Evolutionary conservation across 1,140 invertebrate genomes (phyloP), one percentile per base, ranked within the genome.

Genomic region (Acromyrmex echinatior): DNA sequence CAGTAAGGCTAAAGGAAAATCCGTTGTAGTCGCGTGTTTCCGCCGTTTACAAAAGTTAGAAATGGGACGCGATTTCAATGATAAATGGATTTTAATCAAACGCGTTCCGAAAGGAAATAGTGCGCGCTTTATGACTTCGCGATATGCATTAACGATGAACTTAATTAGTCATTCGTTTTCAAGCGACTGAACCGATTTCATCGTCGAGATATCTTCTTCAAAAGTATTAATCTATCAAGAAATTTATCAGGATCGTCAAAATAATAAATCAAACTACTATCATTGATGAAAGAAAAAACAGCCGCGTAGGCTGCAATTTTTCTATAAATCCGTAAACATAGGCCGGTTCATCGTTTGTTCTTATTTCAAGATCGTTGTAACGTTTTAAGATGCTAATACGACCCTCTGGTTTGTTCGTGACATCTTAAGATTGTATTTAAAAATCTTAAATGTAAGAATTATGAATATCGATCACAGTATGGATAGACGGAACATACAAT

Each of bases 81-180:
- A 90, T 88, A 88, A 91, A 91, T 91, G 89, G 71, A 62, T 90
- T 90, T 90, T 88, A 91, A 91, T 91, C 86, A 91, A 90, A 90
- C 90, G 90, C 74, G 77, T 88, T 88, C 86, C 80, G 70, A 14
- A 51, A 21, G 45, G 28, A 45, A 45, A 58, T 56, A 81, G 60
- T 18, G 12, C 51, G 51, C 51, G 45, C 56, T 28, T 63, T 76
- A 60, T 74, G 73, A 58, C 18, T 31, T 66, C 56, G 70, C 28
- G 39, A 3, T n/a, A 45, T 53, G 86, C 88, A 87, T 90, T 87
- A 39, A 77, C 70, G 31, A 51, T 28, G 49, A 51, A 56, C 86
- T 87, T 90, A 90, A 90, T 90, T 88, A 90, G 74, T 70, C 18
- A 25, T 84, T 76, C 56, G 39, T 84, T 63, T n/a, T n/a, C 70